Conservation (phyloP, 2,113 vertebrate genomes). For the Calidris pygmaea region DNA sequence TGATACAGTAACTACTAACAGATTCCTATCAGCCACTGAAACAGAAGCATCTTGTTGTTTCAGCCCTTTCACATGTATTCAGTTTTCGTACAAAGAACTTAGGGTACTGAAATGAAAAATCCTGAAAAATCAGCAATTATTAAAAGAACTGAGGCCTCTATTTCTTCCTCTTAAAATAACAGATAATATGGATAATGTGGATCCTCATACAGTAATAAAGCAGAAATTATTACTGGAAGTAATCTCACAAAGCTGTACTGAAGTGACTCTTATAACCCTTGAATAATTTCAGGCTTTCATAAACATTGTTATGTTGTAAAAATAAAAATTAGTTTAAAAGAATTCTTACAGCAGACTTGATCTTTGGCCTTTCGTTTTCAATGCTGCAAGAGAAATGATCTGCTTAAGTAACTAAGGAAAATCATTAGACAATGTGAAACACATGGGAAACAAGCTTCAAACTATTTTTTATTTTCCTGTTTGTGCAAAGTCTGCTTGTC, state of each 20-base stretch:
- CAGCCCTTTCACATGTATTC: background rate
- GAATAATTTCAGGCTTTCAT: background rate
- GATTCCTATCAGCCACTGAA: background rate
- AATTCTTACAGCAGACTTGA: background rate
- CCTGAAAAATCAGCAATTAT: background rate
- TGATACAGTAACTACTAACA: background rate
- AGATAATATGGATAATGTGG: background rate
- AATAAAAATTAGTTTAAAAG: background rate
- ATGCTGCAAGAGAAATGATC: background rate
- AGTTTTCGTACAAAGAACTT: background rate
- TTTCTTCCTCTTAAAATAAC: background rate
- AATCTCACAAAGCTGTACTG: background rate
- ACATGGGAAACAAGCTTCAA: background rate
- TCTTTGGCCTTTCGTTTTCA: background rate
- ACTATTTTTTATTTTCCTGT: background rate
- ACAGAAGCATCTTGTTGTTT: background rate
- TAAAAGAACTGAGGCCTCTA: background rate
- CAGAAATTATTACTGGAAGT: background rate
- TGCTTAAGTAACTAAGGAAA: background rate
- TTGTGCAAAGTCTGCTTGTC: background rate
- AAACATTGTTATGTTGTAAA: background rate
- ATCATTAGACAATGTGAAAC: fast-evolving
- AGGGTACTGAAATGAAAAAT: background rate
- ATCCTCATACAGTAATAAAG: background rate
- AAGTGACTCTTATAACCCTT: background rate